Evolutionary conservation across 2,113 vertebrate species (phyloP).

Genomic region (Strix aluco): DNA sequence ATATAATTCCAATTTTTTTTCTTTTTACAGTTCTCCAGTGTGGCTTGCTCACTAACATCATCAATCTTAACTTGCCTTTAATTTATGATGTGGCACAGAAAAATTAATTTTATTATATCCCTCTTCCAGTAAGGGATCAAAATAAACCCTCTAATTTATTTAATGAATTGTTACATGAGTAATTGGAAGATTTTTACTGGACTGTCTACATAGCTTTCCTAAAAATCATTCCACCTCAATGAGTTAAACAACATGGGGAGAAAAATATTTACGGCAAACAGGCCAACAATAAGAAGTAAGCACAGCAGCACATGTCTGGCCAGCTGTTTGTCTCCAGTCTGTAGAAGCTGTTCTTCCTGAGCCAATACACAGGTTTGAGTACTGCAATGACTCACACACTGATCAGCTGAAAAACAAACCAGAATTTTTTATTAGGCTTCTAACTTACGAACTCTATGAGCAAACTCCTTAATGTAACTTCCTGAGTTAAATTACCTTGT

Average conservation of each 20-base stretch:
- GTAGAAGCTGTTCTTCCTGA: constrained; percentile 83
- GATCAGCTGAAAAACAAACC: constrained; percentile 74
- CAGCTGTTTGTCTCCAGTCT: constrained; percentile 82
- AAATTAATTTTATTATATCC: neutral
- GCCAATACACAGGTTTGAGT: constrained; percentile 84
- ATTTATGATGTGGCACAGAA: neutral
- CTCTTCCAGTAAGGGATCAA: neutral
- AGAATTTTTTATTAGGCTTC: constrained; percentile 59
- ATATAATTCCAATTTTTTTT: neutral
- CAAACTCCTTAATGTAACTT: neutral
- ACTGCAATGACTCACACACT: constrained; percentile 80
- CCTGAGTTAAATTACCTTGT: neutral
- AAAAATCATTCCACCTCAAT: constrained; percentile 4
- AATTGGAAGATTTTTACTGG: neutral
- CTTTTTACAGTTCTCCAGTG: neutral
- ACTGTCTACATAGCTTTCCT: neutral
- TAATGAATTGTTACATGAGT: neutral
- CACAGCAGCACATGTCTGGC: constrained; percentile 89
- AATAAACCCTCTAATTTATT: neutral
- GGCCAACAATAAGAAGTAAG: constrained; percentile 87
- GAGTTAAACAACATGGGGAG: neutral
- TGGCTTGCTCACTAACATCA: neutral
- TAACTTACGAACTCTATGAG: neutral
- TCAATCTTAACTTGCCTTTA: neutral
- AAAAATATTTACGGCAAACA: constrained; percentile 88